Conservation (phyloP, 2,113 vertebrate genomes). For the Python bivittatus region DNA sequence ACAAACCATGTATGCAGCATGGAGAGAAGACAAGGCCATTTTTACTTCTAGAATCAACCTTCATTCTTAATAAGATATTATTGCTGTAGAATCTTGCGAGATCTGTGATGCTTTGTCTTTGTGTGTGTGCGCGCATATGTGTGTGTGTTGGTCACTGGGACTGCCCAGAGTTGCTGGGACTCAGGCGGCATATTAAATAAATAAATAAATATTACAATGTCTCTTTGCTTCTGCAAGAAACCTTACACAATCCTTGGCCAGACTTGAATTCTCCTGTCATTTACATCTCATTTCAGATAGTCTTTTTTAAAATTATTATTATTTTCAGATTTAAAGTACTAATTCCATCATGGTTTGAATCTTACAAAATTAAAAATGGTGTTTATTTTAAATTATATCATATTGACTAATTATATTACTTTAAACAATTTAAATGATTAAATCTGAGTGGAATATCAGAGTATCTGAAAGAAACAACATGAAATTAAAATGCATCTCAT, state of each 20-base stretch:
- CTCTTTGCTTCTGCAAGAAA: not conserved
- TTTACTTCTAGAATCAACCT: not conserved
- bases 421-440: not conserved
- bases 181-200: not conserved
- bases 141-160: too few species aligned
- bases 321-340: too few species aligned
- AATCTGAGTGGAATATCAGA: not conserved
- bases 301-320: too few species aligned
- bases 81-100: not conserved
- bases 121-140: too few species aligned
- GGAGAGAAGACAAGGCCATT: not conserved
- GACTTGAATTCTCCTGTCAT: not conserved
- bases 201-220: too few species aligned
- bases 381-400: too few species aligned
- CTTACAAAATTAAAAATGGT: too few species aligned
- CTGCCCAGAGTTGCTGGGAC: too few species aligned
- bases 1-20: not conserved
- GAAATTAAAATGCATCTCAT: not conserved
- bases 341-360: too few species aligned
- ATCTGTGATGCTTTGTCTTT: not conserved
- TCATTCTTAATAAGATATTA: not conserved
- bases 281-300: not conserved
- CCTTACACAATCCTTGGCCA: not conserved
- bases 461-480: not conserved
- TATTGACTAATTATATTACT: too few species aligned